phyloP scores from a whole-genome alignment of 2,888 invertebrate genomes.

The Ethmia dodecea region DNA sequence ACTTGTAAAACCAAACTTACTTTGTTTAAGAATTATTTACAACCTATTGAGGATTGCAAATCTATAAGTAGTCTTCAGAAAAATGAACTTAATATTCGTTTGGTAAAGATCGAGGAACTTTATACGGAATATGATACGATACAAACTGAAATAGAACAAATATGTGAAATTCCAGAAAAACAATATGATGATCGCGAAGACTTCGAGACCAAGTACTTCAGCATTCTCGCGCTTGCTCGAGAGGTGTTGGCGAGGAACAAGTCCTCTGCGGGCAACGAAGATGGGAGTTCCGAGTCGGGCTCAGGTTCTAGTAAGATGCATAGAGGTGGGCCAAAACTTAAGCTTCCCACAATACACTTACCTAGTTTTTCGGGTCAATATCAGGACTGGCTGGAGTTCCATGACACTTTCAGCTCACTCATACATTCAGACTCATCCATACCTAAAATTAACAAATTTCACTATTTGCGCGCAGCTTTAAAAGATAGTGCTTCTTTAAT shows the following conservation, averaged over 20 bases:
- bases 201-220: constrained; percentile 13
- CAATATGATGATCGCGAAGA: constrained; percentile 9
- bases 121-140: constrained; percentile 11
- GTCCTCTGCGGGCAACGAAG: constrained; percentile 1
- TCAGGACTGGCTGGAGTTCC: constrained; percentile 17
- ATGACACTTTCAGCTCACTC: constrained; percentile 13
- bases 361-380: constrained; percentile 11
- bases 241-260: constrained; percentile 5
- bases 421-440: constrained; percentile 10
- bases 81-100: constrained; percentile 4
- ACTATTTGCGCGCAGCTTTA: constrained; percentile 12
- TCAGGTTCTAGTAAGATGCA: constrained; percentile 9
- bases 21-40: neutral
- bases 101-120: constrained; percentile 10
- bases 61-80: neutral
- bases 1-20: too few relatives aligned
- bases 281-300: constrained; percentile 7
- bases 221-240: constrained; percentile 2
- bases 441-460: constrained; percentile 15
- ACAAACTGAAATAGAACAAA: constrained; percentile 13
- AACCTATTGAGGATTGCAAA: neutral
- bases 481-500: constrained; percentile 13
- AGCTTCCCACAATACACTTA: constrained; percentile 12
- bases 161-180: constrained; percentile 12
- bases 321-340: constrained; percentile 9